These are phyloP conservation scores for Caenorhabditis sp. DNA, from an alignment of 2,888 invertebrate genomes.

Conservation along the genomic window DNA sequence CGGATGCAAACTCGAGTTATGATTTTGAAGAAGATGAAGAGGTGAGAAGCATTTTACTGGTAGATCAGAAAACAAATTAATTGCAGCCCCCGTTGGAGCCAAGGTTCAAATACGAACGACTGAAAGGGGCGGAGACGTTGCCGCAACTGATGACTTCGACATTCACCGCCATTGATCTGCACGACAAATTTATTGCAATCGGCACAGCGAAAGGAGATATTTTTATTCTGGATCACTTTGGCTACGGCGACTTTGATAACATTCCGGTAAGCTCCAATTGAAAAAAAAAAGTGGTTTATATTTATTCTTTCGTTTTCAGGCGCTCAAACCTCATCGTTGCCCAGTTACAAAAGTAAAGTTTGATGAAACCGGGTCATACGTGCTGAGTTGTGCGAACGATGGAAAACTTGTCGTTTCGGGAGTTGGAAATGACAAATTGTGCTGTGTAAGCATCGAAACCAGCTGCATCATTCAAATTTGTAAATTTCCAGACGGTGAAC, in stretches of 20 bases:
- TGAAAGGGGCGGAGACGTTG: constrained; percentile 64
- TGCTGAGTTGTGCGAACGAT: constrained; percentile 87
- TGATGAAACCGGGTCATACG: constrained; percentile 94
- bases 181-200: constrained; percentile 81
- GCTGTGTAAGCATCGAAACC: constrained; percentile 79
- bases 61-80: not conserved
- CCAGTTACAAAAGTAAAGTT: constrained; percentile 96
- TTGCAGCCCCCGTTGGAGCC: constrained; percentile 76
- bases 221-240: constrained; percentile 80
- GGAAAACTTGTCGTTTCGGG: constrained; percentile 90
- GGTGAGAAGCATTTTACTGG: not conserved
- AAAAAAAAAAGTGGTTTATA: not conserved
- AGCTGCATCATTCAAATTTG: too few species aligned
- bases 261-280: constrained; percentile 58
- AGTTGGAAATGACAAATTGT: constrained; percentile 84
- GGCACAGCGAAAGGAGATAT: constrained; percentile 78
- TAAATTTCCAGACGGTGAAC: constrained; percentile 69
- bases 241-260: constrained; percentile 74
- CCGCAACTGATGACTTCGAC: constrained; percentile 67
- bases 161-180: constrained; percentile 78
- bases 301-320: constrained; percentile 46
- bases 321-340: constrained; percentile 74
- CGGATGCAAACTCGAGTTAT: not conserved
- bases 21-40: constrained; percentile 38
- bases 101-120: constrained; percentile 79